phyloP scores from a whole-genome alignment of 2,113 vertebrate species.

The Cygnus buccinator region DNA sequence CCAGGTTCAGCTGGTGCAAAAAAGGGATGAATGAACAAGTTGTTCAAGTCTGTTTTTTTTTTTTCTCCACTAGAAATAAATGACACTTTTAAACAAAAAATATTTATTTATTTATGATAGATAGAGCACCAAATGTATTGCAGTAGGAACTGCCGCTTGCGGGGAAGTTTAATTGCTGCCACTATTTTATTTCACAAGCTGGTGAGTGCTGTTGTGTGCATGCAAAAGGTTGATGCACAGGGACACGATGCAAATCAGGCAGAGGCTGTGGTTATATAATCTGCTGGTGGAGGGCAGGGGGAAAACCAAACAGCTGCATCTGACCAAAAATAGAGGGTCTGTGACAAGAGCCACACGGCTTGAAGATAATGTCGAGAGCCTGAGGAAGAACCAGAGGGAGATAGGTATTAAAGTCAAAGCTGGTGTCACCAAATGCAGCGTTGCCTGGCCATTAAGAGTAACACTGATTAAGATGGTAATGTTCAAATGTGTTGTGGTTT shows the following conservation, averaged over 20 bases:
- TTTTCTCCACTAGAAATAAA: not conserved
- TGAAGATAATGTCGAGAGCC: not conserved
- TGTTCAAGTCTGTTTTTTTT: not conserved
- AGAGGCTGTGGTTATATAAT: slow-evolving; percentile 51
- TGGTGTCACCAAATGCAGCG: not conserved
- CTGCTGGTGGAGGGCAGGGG: slow-evolving; percentile 14
- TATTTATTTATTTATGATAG: not conserved
- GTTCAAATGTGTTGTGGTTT: not conserved
- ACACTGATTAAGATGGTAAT: not conserved
- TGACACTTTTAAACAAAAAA: not conserved
- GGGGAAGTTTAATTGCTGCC: not conserved
- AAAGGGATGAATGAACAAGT: not conserved
- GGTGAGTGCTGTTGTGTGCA: not conserved
- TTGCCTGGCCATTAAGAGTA: not conserved
- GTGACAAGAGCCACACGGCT: not conserved
- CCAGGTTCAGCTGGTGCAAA: not conserved
- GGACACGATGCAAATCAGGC: slow-evolving; percentile 32
- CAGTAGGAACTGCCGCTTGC: not conserved
- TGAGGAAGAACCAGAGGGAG: not conserved
- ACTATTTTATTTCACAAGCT: not conserved
- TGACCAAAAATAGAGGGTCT: slow-evolving; percentile 23
- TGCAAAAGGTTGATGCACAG: not conserved
- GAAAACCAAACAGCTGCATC: slow-evolving; percentile 46
- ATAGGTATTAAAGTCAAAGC: not conserved
- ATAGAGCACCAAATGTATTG: not conserved